These are phyloP conservation scores for Mormyrus lacerda DNA, from an alignment of 2,113 vertebrate genomes.

Conservation along the genomic window DNA sequence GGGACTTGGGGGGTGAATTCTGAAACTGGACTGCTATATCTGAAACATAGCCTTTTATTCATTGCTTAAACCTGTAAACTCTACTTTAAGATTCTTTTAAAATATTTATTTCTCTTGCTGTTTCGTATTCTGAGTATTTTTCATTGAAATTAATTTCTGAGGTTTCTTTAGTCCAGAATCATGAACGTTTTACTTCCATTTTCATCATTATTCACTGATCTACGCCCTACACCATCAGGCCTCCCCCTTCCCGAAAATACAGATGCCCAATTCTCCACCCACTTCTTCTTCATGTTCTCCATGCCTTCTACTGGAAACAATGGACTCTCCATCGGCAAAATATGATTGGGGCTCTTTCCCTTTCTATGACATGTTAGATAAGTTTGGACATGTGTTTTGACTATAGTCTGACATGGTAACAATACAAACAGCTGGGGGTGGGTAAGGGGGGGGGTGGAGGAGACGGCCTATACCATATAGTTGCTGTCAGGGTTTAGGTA, in stretches of 20 bases:
- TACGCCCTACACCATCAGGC: background rate
- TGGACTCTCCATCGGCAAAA: background rate
- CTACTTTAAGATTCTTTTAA: background rate
- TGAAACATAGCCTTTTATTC: background rate
- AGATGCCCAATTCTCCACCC: background rate
- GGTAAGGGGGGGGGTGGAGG: too few relatives aligned
- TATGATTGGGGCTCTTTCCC: background rate
- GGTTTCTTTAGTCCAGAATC: background rate
- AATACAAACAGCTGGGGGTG: background rate
- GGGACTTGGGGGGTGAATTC: background rate
- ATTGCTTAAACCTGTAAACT: background rate
- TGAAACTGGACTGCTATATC: background rate
- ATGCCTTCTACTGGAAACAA: background rate
- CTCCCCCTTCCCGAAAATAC: background rate
- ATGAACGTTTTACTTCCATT: background rate
- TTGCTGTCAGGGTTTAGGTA: constrained; percentile 24
- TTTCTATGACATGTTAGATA: background rate
- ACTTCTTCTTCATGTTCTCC: background rate
- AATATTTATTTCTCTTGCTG: background rate
- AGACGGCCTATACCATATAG: background rate
- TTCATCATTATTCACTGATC: background rate
- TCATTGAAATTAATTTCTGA: background rate
- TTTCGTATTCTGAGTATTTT: background rate
- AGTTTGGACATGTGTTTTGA: background rate
- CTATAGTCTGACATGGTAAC: background rate